phyloP scores from a whole-genome alignment of 1,140 invertebrate genomes.

The Adoxophyes honmai region DNA sequence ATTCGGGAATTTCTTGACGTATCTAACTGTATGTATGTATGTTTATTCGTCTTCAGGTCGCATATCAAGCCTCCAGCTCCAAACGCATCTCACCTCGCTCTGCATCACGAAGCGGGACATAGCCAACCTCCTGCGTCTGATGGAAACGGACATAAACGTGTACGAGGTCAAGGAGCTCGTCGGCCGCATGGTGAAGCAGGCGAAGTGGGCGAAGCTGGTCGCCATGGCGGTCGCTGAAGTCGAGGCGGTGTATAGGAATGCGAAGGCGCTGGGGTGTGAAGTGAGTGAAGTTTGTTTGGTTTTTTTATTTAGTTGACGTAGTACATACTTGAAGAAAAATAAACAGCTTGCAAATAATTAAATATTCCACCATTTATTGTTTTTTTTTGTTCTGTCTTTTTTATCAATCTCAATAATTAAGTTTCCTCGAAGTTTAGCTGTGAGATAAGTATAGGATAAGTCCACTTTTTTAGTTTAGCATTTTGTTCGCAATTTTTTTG shows the following conservation, averaged over 20 bases:
- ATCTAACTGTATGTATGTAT: constrained; percentile 27
- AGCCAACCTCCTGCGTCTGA: constrained; percentile 82
- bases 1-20: constrained; percentile 1
- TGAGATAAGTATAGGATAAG: too few relatives aligned
- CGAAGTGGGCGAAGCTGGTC: constrained; percentile 80
- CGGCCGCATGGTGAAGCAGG: constrained; percentile 80
- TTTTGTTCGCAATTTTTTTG: too few relatives aligned
- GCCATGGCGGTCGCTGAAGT: constrained; percentile 86
- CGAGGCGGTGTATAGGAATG: constrained; percentile 83
- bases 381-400: too few relatives aligned
- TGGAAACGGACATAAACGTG: constrained; percentile 84
- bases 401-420: too few relatives aligned
- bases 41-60: constrained; percentile 77
- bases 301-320: too few relatives aligned
- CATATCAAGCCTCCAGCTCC: constrained; percentile 84
- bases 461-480: too few relatives aligned
- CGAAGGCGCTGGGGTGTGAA: constrained; percentile 85
- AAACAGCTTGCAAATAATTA: too few relatives aligned
- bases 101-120: constrained; percentile 85
- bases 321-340: too few relatives aligned
- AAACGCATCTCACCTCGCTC: constrained; percentile 83
- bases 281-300: too few relatives aligned
- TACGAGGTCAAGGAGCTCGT: constrained; percentile 81
- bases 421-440: too few relatives aligned
- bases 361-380: too few relatives aligned